These are phyloP conservation scores for Haemorhous mexicanus DNA, from an alignment of 2,113 vertebrate species.

Conservation along the genomic window DNA sequence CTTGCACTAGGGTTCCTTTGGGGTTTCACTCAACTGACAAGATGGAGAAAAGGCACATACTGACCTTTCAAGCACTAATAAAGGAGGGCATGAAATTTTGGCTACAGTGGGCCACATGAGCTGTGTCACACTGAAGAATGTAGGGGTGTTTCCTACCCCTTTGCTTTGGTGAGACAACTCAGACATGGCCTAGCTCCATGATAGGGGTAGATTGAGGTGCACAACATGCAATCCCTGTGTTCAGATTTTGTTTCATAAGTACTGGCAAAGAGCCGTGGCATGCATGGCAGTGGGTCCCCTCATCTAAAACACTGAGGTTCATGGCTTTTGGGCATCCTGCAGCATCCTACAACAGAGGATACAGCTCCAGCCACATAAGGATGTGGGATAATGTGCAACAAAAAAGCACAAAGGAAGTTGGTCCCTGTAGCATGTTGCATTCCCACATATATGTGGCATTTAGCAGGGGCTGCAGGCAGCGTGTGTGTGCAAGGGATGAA, in stretches of 20 bases:
- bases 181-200: neutral
- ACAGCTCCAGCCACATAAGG: neutral
- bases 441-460: neutral
- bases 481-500: neutral
- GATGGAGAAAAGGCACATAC: neutral
- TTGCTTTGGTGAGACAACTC: neutral
- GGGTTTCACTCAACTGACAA: neutral
- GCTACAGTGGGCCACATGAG: neutral
- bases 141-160: neutral
- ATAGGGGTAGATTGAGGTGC: accelerated
- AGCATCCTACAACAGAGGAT: neutral
- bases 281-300: neutral
- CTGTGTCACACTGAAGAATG: neutral
- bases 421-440: neutral
- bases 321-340: neutral
- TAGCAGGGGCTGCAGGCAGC: neutral
- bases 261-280: neutral
- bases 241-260: neutral
- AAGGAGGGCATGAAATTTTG: neutral
- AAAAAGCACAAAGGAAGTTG: neutral
- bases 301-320: neutral
- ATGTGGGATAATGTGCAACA: neutral
- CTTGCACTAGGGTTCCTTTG: neutral
- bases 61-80: neutral
- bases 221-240: neutral